Conservation (phyloP, 2,113 vertebrate genomes). For the Rattus rattus region DNA sequence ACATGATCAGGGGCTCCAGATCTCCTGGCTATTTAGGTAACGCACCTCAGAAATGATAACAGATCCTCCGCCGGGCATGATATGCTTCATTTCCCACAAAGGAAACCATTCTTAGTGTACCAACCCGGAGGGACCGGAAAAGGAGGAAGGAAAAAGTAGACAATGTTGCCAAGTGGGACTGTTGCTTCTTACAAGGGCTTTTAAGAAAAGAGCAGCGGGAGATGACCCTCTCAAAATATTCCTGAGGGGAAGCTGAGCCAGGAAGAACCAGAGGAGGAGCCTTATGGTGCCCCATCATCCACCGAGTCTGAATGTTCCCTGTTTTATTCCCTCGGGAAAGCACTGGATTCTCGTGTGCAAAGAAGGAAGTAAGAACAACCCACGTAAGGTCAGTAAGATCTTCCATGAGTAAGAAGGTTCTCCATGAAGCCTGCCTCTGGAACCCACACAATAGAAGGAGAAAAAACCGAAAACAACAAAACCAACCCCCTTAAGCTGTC, state of each 20-base stretch:
- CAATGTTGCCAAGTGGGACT: neutral
- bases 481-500: too few species aligned
- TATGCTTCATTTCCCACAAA: neutral
- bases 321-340: neutral
- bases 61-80: neutral
- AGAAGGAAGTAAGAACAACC: neutral
- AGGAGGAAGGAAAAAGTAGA: neutral
- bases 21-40: constrained; percentile 16
- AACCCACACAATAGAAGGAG: neutral
- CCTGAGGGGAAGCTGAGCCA: neutral
- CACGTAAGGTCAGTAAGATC: neutral
- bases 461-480: too few species aligned
- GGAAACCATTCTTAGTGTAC: neutral
- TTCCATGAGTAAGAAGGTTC: neutral
- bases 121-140: too few species aligned
- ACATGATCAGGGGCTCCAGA: constrained; percentile 69
- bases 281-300: neutral
- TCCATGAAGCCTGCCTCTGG: too few species aligned
- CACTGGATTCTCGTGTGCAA: neutral
- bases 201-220: neutral
- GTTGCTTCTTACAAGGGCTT: neutral
- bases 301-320: neutral
- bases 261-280: neutral
- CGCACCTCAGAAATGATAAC: neutral
- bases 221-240: neutral